Evolutionary conservation across 2,797 vertebrate genomes (phyloP), one percentile per base, ranked within the genome.

Genomic region (Sylvilagus floridanus): DNA sequence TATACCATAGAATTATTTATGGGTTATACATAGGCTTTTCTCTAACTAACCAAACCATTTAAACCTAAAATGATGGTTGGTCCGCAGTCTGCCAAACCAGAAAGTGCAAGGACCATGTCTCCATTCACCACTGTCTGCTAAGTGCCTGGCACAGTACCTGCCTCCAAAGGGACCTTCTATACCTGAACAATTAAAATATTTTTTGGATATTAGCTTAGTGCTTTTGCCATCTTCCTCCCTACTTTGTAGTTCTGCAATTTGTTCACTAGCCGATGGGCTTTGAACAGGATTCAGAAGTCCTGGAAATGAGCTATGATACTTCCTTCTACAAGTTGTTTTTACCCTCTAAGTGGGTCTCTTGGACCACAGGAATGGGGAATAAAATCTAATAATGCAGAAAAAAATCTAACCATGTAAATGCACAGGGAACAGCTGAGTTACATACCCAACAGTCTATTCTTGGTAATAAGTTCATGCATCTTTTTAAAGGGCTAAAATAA

Each of bases 161-260:
- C n/a, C 28, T 73, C 42, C 82, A 22, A 30, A 12, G 84, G 21
- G 28, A 35, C 19, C 52, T 88, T 92, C 88, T 88, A 11, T 94
- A 93, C 73, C 78, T 96, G 1, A 92, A 88, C 54, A 92, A 82
- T 79, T 24, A 1, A 84, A 26, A 68, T 71, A 54, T 1, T 82
- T 90, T 87, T 52, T 81, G 65, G 22, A 35, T 63, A 68, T 50
- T 88, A 63, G 66, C 62, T 73, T 57, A 63, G 7, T 78, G 65
- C 66, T 32, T 83, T 54, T n/a, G 28, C 42, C 35, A 8, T 69
- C 12, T 71, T 83, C 30, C 19, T 91, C 37, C 54, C 42, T 69
- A 47, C 42, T 47, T 9, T 47, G 42, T 47, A 42, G 32, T 78
- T 16, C 54, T 21, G 32, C 81, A 19, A 73, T 90, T 69, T 78